Base-by-base conservation (phyloP, 1,140 invertebrate genomes). In the Paraescarpia echinospica region DNA sequence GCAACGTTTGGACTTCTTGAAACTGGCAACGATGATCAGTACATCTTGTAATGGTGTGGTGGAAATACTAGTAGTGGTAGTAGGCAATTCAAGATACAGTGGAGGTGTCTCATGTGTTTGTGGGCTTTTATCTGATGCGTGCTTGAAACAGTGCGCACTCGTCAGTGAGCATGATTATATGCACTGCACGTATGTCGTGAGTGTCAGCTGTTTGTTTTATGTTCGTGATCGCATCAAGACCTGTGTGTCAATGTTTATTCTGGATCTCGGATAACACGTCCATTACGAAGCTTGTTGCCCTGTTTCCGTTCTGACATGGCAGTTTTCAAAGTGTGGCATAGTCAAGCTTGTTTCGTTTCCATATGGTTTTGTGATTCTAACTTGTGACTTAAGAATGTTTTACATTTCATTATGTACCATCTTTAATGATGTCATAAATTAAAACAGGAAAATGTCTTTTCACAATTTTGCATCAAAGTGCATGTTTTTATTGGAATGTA, bases 181-280 rank as follows among this genome's bases (percentile, higher is more conserved):
- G 59, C 59, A 14, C 27, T 18, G 59, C 59, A 77, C 59, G 27
- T 77, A 77, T 77, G 27, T 77, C 59, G 8, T 12, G 59, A 77
- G 59, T 77, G 59, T 77, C 27, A 77, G 59, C 59, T 77, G 59
- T 77, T 77, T 77, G 59, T 77, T 77, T 77, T 77, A 77, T 77
- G 59, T 77, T 77, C 14, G 59, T 77, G 59, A 77, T 77, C 59
- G 59, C 59, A 77, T 77, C 59, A 77, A 77, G 59, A 4, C 22
- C 59, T 31, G 27, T 77, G 59, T 77, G 59, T 77, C 59, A 77
- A 77, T 77, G 59, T 77, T 77, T 77, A 77, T 77, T 18, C 27
- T 27, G 1, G 18, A 77, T 77, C 59, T 77, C 59, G 59, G 27
- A 77, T 77, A 77, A 77, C 59, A 77, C 4, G 59, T 77, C 59